These are phyloP conservation scores for Panzeria rudis DNA, from an alignment of 2,888 invertebrate genomes.

Conservation along the genomic window DNA sequence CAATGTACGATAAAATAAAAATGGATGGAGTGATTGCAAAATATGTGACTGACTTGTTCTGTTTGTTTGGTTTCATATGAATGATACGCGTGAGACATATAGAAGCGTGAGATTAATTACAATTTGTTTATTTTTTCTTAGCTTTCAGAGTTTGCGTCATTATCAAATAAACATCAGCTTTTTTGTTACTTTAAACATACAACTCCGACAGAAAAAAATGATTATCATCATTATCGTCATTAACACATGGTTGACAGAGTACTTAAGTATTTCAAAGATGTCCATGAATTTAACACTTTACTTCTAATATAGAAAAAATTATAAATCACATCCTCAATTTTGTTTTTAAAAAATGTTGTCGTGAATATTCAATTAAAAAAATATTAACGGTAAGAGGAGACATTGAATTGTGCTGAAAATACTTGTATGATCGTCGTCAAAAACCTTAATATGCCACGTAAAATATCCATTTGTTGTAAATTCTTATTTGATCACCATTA, in stretches of 20 bases:
- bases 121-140: constrained; percentile 47
- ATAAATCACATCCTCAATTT: constrained; percentile 59
- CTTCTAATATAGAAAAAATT: constrained; percentile 45
- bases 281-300: constrained; percentile 51
- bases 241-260: constrained; percentile 51
- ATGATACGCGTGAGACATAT: constrained; percentile 75
- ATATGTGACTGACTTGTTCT: constrained; percentile 29
- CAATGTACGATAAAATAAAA: constrained; percentile 33
- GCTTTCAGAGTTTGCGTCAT: constrained; percentile 18
- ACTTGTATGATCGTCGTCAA: constrained; percentile 2
- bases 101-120: constrained; percentile 73
- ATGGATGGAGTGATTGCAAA: constrained; percentile 17
- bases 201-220: constrained; percentile 9
- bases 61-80: constrained; percentile 66
- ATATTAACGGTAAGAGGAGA: constrained; percentile 12
- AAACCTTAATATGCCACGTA: constrained; percentile 38
- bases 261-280: constrained; percentile 27
- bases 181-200: constrained; percentile 1
- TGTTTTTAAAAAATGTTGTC: neutral
- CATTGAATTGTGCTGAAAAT: neutral
- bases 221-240: constrained; percentile 30
- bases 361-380: constrained; percentile 45
- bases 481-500: constrained; percentile 52
- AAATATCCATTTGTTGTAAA: constrained; percentile 44
- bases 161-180: constrained; percentile 35